Evolutionary conservation across 2,113 vertebrate species (phyloP).

Genomic region (Chloropsis hardwickii): DNA sequence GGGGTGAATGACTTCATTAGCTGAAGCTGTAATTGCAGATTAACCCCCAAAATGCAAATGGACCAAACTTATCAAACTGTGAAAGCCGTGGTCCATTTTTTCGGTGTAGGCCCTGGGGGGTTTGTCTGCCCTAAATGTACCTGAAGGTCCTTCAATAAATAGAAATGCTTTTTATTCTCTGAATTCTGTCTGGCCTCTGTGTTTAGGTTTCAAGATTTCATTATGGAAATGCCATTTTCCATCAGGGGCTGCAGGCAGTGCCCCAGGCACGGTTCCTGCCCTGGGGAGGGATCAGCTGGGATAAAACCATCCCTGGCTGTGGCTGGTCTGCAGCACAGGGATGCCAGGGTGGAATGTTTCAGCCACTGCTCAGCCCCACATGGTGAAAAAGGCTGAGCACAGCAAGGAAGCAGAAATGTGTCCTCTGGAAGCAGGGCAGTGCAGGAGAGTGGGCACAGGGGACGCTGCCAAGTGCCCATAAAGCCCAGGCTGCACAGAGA

Average conservation of each 20-base stretch:
- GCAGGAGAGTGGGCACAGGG: not conserved
- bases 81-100: not conserved
- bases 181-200: not conserved
- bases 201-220: no score
- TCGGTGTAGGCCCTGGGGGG: not conserved
- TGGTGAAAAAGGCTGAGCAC: not conserved
- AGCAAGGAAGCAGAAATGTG: not conserved
- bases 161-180: not conserved
- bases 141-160: not conserved
- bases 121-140: not conserved
- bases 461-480: not conserved
- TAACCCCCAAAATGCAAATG: not conserved
- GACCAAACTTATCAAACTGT: not conserved
- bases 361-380: not conserved
- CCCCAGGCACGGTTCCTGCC: not conserved
- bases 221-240: not conserved
- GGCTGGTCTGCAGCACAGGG: rapidly evolving
- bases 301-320: not conserved
- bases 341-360: not conserved
- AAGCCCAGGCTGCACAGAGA: not conserved
- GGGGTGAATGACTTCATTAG: not conserved
- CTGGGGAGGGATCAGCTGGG: not conserved
- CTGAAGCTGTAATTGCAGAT: not conserved
- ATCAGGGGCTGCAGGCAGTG: not conserved
- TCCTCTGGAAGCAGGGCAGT: not conserved